Conservation (phyloP, 1,140 invertebrate genomes). For the Limonius californicus region DNA sequence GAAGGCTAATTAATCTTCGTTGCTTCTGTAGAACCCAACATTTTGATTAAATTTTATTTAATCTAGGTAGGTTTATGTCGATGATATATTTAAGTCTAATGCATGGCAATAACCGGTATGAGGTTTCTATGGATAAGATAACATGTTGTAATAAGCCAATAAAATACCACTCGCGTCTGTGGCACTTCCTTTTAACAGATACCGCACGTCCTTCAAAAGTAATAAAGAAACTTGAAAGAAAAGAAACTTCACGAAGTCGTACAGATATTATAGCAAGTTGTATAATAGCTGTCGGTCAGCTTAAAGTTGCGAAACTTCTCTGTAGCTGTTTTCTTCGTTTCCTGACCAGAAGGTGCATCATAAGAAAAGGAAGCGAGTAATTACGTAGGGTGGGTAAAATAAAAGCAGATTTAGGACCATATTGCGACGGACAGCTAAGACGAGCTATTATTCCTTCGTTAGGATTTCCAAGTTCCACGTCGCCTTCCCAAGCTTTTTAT, state of each 20-base stretch:
- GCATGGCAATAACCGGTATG: too few relatives aligned
- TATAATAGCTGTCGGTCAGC: constrained; percentile 23
- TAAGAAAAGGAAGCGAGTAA: not conserved
- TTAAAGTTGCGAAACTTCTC: not conserved
- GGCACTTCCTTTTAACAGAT: constrained; percentile 23
- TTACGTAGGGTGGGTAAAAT: not conserved
- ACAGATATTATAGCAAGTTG: constrained; percentile 28
- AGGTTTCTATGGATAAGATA: too few relatives aligned
- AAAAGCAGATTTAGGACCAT: constrained; percentile 11
- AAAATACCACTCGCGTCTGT: constrained; percentile 26
- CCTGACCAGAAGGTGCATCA: not conserved
- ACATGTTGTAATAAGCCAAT: constrained; percentile 12
- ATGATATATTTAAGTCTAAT: too few relatives aligned
- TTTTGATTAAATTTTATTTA: too few relatives aligned
- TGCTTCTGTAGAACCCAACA: too few relatives aligned
- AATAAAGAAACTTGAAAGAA: constrained; percentile 26
- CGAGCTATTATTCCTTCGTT: constrained; percentile 26
- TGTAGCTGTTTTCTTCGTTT: not conserved
- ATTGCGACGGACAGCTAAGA: constrained; percentile 23
- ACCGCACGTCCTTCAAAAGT: constrained; percentile 29
- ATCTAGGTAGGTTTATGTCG: too few relatives aligned
- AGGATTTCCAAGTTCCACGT: constrained; percentile 20
- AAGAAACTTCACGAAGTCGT: constrained; percentile 27
- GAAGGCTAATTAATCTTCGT: too few relatives aligned
- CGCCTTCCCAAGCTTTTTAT: constrained; percentile 15